Evolutionary conservation across 2,888 invertebrate genomes (phyloP).

Genomic region (Drosophila monieri): DNA sequence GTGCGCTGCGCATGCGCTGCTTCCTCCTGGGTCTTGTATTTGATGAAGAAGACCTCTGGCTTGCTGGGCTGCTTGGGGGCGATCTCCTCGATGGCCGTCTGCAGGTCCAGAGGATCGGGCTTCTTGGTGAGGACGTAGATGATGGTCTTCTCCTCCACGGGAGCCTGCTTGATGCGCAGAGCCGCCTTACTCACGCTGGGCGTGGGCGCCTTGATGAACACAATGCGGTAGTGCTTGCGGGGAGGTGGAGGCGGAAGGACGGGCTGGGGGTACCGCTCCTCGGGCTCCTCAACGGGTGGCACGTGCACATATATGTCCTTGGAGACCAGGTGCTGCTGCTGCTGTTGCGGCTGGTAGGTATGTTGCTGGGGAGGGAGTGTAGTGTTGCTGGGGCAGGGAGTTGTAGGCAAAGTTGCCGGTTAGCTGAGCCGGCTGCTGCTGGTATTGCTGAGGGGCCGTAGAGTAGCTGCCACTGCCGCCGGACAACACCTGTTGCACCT

Average conservation of each 20-base stretch:
- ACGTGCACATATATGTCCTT: constrained; percentile 83
- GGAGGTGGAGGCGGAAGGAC: constrained; percentile 70
- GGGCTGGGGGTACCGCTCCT: constrained; percentile 66
- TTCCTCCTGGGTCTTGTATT: constrained; percentile 83
- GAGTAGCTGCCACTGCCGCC: constrained; percentile 6
- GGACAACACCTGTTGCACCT: constrained; percentile 59
- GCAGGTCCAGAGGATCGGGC: constrained; percentile 80
- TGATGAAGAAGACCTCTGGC: constrained; percentile 84
- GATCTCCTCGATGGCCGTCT: constrained; percentile 77
- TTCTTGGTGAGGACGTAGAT: constrained; percentile 83
- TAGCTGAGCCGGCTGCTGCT: constrained; percentile 43
- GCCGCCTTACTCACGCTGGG: constrained; percentile 64
- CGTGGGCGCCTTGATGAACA: constrained; percentile 83
- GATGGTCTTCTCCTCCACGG: constrained; percentile 83
- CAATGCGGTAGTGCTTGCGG: constrained; percentile 83
- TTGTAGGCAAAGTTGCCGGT: constrained; percentile 38
- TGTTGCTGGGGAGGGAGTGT: constrained; percentile 18
- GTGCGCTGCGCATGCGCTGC: constrained; percentile 83
- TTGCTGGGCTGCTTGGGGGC: constrained; percentile 81
- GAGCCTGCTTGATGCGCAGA: constrained; percentile 74
- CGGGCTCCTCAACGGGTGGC: constrained; percentile 81
- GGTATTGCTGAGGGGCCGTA: constrained; percentile 26
- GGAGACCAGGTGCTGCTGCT: constrained; percentile 66
- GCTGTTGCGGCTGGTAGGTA: constrained; percentile 14
- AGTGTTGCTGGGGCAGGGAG: constrained; percentile 27